Evolutionary conservation across 2,888 invertebrate genomes (phyloP), one percentile per base, ranked within the genome.

Genomic region (Keiferia lycopersicella): DNA sequence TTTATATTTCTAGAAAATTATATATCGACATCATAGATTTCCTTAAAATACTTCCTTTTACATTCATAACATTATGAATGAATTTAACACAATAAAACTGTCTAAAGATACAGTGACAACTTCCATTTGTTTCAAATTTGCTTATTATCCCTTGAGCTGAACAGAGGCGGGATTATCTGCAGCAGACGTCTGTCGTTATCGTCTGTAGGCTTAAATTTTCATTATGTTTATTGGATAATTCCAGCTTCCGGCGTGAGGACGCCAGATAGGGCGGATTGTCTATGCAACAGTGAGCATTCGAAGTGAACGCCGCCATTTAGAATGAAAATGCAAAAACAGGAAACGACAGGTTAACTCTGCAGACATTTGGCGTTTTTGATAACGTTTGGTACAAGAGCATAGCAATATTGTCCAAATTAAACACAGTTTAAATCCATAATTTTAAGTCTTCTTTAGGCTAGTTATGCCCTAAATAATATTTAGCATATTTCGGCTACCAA

Each of bases 191-290:
- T 80, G 79, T 78, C 81, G 79, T 83, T 83, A 83, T 81, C 85
- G 82, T 79, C 84, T 84, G 82, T 85, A 84, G 87, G 89, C 89
- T 90, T 90, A 90, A 91, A 90, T 90, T 88, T 90, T 91, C 91
- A 91, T 91, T 89, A 91, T 88, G 88, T 88, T 90, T 90, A 91
- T 90, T 88, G 91, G 88, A 91, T 90, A 89, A 90, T 90, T 86
- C 88, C 82, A 83, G 82, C 81, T 81, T 75, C 78, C 79, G 78
- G 86, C 87, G 84, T 88, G 88, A 88, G 84, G 74, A 79, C 69
- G 70, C 65, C 81, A 86, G 90, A 91, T 91, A 91, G 85, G 83
- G 80, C 72, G 86, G 89, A 88, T 90, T 87, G 82, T 86, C 80
- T 79, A 89, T 91, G 91, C 89, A 87, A 91, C 87, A 85, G 78